These are phyloP conservation scores for Dryoscopus gambensis DNA, from an alignment of 2,113 vertebrate species.

Conservation along the genomic window DNA sequence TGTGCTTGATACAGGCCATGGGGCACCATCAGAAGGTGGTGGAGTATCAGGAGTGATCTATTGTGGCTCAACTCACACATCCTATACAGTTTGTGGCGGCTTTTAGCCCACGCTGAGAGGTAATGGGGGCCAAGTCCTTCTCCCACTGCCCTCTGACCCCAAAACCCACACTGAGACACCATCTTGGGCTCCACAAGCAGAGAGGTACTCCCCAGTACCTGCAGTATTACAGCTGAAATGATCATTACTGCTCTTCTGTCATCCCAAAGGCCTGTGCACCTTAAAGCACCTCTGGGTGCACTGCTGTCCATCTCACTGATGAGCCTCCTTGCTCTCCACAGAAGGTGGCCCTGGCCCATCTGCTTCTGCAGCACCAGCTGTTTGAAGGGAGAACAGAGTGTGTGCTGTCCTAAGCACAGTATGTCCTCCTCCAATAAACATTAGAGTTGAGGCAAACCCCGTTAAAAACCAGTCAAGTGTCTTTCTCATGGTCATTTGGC, in stretches of 20 bases:
- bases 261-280: not conserved
- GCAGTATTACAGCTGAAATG: not conserved
- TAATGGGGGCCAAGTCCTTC: not conserved
- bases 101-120: not conserved
- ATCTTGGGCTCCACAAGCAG: not conserved
- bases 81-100: not conserved
- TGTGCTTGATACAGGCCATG: too few relatives aligned
- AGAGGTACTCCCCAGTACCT: not conserved
- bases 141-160: not conserved
- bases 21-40: not conserved
- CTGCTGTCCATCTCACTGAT: not conserved
- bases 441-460: not conserved
- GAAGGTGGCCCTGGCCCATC: not conserved
- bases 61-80: not conserved
- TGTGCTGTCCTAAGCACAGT: not conserved
- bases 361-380: not conserved
- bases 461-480: not conserved
- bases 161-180: not conserved
- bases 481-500: not conserved
- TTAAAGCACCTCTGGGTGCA: not conserved
- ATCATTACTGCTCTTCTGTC: not conserved
- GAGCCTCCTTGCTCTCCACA: not conserved
- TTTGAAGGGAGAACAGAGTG: not conserved
- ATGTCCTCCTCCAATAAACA: not conserved
- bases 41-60: accelerated